Conservation (phyloP, 2,113 vertebrate species). For the Proteles cristata region DNA sequence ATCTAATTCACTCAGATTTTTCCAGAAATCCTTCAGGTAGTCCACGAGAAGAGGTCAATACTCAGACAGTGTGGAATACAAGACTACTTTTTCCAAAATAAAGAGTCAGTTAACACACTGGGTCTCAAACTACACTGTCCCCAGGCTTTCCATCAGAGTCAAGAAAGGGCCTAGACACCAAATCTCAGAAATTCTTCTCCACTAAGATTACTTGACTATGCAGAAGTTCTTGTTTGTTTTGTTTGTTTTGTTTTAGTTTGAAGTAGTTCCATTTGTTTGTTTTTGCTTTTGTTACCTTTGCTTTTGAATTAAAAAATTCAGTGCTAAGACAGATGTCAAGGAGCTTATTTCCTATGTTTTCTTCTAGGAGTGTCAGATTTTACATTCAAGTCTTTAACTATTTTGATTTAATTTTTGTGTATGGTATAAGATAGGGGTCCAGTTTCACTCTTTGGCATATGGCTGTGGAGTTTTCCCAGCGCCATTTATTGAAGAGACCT, state of each 20-base stretch:
- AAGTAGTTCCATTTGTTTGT: background rate
- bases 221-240: background rate
- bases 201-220: background rate
- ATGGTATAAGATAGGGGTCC: background rate
- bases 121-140: background rate
- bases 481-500: background rate
- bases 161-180: background rate
- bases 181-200: background rate
- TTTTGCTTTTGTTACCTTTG: background rate
- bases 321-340: background rate
- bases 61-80: background rate
- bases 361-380: background rate
- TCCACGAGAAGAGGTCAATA: background rate
- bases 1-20: background rate
- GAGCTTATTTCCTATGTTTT: background rate
- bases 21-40: background rate
- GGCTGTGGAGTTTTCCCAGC: background rate
- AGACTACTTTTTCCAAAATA: background rate
- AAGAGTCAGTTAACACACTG: background rate
- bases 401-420: background rate
- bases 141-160: background rate
- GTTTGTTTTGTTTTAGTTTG: background rate
- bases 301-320: background rate
- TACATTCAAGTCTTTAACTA: background rate
- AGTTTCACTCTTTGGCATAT: background rate